Conservation (phyloP, 2,797 vertebrate genomes). For the Streptopelia turtur region DNA sequence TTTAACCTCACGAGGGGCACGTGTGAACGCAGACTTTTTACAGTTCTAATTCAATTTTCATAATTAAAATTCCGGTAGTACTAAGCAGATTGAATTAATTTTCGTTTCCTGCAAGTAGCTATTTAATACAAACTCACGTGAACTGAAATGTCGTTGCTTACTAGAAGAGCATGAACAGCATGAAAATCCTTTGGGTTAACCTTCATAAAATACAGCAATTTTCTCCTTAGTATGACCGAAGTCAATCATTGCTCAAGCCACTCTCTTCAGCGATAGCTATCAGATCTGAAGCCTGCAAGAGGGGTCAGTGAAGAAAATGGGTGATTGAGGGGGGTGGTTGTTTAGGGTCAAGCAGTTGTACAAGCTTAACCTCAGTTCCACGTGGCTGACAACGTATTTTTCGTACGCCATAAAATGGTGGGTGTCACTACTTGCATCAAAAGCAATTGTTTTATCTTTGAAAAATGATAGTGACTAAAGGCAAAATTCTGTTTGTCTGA, state of each 20-base stretch:
- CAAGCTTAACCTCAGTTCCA: neutral
- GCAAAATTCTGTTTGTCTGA: neutral
- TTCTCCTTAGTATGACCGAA: neutral
- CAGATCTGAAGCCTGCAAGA: neutral
- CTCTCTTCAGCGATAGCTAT: neutral
- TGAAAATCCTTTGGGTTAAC: neutral
- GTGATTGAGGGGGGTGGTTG: neutral
- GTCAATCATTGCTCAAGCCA: neutral
- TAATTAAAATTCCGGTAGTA: neutral
- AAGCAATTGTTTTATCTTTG: neutral
- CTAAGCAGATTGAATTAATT: constrained; percentile 23
- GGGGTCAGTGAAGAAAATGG: neutral
- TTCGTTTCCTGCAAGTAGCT: constrained; percentile 7
- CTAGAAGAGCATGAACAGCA: neutral
- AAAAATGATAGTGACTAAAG: neutral
- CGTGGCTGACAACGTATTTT: neutral
- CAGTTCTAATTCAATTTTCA: constrained; percentile 1
- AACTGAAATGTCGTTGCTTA: neutral
- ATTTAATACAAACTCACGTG: neutral
- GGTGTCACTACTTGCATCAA: neutral
- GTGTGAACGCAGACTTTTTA: neutral
- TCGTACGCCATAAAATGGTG: neutral
- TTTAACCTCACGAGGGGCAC: neutral
- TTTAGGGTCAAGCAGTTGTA: neutral
- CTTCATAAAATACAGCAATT: neutral